phyloP scores from a whole-genome alignment of 2,888 invertebrate species.

The Amorpha juglandis region DNA sequence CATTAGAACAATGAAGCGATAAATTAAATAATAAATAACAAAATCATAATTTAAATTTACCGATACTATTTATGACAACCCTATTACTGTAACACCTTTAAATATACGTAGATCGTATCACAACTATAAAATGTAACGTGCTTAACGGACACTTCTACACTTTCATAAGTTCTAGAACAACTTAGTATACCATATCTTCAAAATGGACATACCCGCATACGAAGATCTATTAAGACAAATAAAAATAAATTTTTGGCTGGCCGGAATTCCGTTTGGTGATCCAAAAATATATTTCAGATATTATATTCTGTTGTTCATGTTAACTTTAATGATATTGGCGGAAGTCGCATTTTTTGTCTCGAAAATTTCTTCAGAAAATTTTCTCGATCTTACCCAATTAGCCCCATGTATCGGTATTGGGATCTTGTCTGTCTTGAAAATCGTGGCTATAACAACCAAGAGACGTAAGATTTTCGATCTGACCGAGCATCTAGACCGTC shows the following conservation, averaged over 20 bases:
- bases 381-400: conserved; percentile 61
- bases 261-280: conserved; percentile 56
- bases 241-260: conserved; percentile 56
- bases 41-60: background rate
- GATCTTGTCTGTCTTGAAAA: conserved; percentile 55
- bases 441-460: conserved; percentile 45
- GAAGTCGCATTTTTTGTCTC: conserved; percentile 57
- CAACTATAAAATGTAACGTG: conserved; percentile 5
- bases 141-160: background rate
- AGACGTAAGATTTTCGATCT: conserved; percentile 52
- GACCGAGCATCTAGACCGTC: conserved; percentile 44
- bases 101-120: conserved; percentile 3
- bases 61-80: background rate
- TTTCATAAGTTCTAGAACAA: background rate
- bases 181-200: conserved; percentile 20
- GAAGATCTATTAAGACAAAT: conserved; percentile 59
- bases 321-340: conserved; percentile 46
- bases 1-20: no score
- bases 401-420: conserved; percentile 62
- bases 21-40: no score
- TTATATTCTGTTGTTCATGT: conserved; percentile 37
- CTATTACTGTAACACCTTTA: conserved; percentile 5
- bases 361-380: conserved; percentile 59
- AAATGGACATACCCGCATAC: conserved; percentile 57
- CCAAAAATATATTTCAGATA: conserved; percentile 48